Percentiles rank a stretch among this genome's conserved stretches.
phyloP scores from a whole-genome alignment of 2,888 invertebrate genomes.

The Caenorhabditis doughertyi region DNA sequence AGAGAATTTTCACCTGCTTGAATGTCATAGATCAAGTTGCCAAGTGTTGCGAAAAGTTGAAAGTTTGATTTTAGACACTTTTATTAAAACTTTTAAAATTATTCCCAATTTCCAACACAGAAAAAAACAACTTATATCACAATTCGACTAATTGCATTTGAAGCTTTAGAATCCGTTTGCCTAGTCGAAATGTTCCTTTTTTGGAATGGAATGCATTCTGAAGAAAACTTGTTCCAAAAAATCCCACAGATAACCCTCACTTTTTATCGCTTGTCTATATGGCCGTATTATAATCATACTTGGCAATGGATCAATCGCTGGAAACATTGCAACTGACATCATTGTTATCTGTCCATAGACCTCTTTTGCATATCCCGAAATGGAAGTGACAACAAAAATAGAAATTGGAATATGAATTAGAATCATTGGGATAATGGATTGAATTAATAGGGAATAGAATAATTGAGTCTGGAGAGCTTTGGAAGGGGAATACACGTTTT shows the following conservation, averaged over 20 bases:
- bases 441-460: slow-evolving; percentile 17
- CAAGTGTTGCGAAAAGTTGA: too few relatives aligned
- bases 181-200: too few relatives aligned
- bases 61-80: too few relatives aligned
- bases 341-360: slow-evolving; percentile 3
- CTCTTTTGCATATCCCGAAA: not conserved
- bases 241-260: not conserved
- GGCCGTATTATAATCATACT: slow-evolving; percentile 28
- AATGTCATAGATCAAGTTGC: too few relatives aligned
- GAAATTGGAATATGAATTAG: slow-evolving; percentile 3
- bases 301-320: slow-evolving; percentile 20
- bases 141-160: too few relatives aligned
- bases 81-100: too few relatives aligned
- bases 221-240: too few relatives aligned
- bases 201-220: too few relatives aligned
- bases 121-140: too few relatives aligned
- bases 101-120: too few relatives aligned
- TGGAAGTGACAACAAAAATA: not conserved
- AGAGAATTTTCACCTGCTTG: too few relatives aligned
- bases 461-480: slow-evolving; percentile 1
- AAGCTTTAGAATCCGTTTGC: too few relatives aligned
- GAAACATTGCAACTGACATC: slow-evolving; percentile 8
- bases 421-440: slow-evolving; percentile 11
- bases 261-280: not conserved
- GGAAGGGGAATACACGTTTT: not conserved